Evolutionary conservation across 2,888 invertebrate genomes (phyloP).

Genomic region (Drosophila limbata): DNA sequence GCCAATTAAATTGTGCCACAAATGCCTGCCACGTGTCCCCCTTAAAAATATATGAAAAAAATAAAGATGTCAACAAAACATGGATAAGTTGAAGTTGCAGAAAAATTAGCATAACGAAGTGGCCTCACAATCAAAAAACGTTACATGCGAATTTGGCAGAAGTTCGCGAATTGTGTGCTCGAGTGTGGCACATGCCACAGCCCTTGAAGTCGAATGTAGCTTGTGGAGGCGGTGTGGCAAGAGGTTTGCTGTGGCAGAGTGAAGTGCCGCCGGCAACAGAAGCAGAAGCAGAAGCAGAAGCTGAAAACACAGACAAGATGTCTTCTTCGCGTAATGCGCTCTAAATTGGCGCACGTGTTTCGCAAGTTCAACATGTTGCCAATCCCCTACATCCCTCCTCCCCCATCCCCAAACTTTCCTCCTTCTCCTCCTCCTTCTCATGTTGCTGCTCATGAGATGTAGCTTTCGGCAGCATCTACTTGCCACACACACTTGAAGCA

Average conservation of each 20-base stretch:
- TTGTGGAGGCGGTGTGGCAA: not conserved
- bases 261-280: conserved; percentile 58
- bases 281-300: conserved; percentile 42
- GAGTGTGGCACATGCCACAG: conserved; percentile 66
- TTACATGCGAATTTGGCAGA: conserved; percentile 30
- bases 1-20: conserved; percentile 54
- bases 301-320: conserved; percentile 22
- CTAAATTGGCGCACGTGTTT: conserved; percentile 69
- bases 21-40: conserved; percentile 1
- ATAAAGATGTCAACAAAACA: conserved; percentile 15
- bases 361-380: conserved; percentile 23
- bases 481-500: conserved; percentile 33
- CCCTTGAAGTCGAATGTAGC: conserved; percentile 31
- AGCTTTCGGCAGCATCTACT: conserved; percentile 15
- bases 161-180: conserved; percentile 22
- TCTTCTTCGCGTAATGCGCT: conserved; percentile 51
- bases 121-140: conserved; percentile 56
- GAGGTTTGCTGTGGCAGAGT: not conserved
- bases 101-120: conserved; percentile 69
- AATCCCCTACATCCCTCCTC: not conserved
- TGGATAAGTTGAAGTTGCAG: not conserved
- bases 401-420: too few species aligned
- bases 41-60: not conserved
- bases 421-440: not conserved
- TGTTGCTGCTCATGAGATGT: conserved; percentile 8